These are phyloP conservation scores for Lateolabrax maculatus DNA, from an alignment of 2,797 vertebrate species.

Conservation along the genomic window DNA sequence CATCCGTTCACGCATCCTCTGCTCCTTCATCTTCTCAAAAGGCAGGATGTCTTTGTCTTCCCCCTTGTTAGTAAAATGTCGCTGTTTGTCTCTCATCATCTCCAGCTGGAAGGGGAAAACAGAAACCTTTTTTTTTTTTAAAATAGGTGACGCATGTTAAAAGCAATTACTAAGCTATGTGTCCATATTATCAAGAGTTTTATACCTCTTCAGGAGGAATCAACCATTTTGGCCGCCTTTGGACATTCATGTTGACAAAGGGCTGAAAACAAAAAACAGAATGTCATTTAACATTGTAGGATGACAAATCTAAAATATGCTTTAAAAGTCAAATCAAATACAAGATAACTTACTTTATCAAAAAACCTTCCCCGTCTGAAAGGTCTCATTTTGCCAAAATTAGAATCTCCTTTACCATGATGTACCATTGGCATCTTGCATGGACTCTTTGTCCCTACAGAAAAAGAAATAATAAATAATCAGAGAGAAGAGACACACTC, in stretches of 20 bases:
- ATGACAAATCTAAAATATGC: background rate
- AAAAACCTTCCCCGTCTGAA: conserved; percentile 91
- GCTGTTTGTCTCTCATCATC: conserved; percentile 90
- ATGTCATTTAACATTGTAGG: background rate
- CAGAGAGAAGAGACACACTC: background rate
- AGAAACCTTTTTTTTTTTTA: too few species aligned
- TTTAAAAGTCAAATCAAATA: background rate
- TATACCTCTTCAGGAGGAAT: conserved; percentile 86
- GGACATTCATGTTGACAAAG: conserved; percentile 76
- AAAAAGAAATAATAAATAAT: background rate
- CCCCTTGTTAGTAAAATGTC: conserved; percentile 87
- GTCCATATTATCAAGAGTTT: background rate
- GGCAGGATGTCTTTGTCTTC: conserved; percentile 92
- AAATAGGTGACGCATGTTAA: background rate
- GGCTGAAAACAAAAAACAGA: conserved; percentile 66
- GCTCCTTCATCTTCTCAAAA: conserved; percentile 99
- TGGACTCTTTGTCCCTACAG: conserved; percentile 91
- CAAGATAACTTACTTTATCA: conserved; percentile 89
- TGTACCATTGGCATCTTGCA: conserved; percentile 88
- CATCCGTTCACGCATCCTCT: conserved; percentile 92
- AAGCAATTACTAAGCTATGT: background rate
- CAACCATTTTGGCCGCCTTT: conserved; percentile 83
- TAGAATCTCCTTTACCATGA: conserved; percentile 88
- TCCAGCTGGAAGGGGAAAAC: conserved; percentile 80
- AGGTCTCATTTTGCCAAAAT: conserved; percentile 86